phyloP scores from a whole-genome alignment of 2,888 invertebrate species.

The Pseudeuparius sepicola region DNA sequence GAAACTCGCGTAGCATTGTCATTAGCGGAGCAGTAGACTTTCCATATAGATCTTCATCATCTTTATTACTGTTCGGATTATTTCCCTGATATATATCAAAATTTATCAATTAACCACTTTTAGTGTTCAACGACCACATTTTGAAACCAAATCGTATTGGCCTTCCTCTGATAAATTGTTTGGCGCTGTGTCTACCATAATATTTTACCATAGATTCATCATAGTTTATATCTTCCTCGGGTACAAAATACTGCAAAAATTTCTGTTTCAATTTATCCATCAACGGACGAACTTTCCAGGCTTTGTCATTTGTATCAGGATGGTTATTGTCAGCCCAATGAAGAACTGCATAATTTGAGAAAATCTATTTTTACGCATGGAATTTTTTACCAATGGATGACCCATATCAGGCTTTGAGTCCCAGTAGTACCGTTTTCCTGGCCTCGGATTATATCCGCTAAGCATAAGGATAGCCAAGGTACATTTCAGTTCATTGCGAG shows the following conservation, averaged over 20 bases:
- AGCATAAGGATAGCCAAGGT: constrained; percentile 5
- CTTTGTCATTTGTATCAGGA: constrained; percentile 10
- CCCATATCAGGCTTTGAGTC: constrained; percentile 12
- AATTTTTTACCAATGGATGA: constrained; percentile 10
- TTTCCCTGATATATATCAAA: constrained; percentile 30
- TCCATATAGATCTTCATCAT: constrained; percentile 14
- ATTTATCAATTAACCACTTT: constrained; percentile 26
- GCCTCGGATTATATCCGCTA: constrained; percentile 11
- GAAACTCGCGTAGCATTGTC: constrained; percentile 17
- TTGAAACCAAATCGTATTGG: constrained; percentile 28
- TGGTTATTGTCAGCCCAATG: constrained; percentile 15
- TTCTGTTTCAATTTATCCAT: too few relatives aligned
- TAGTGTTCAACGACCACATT: constrained; percentile 27
- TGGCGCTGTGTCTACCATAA: constrained; percentile 21
- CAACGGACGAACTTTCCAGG: constrained; percentile 24
- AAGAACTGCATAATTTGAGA: constrained; percentile 8
- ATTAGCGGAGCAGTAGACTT: constrained; percentile 15
- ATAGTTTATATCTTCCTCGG: too few relatives aligned
- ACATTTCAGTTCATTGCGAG: constrained; percentile 5
- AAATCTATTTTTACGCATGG: constrained; percentile 9
- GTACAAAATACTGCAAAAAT: too few relatives aligned
- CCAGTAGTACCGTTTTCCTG: constrained; percentile 9
- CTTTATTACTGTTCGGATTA: constrained; percentile 17
- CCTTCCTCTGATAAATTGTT: constrained; percentile 24
- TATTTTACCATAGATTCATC: too few relatives aligned